Conservation (phyloP, 2,113 vertebrate species). For the Pygathrix nemaeus region DNA sequence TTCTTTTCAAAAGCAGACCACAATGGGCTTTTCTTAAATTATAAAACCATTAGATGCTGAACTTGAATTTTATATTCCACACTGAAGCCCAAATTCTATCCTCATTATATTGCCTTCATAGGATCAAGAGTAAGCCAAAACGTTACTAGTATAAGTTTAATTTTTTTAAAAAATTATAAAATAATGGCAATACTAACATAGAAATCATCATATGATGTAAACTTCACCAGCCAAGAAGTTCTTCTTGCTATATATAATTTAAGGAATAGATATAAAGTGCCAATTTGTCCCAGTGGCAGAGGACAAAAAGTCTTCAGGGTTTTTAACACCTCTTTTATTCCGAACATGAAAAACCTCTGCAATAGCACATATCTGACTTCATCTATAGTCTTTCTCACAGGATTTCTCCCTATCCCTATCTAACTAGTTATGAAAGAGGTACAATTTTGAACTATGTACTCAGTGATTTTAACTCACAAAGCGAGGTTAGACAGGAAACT, state of each 20-base stretch:
- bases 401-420: background rate
- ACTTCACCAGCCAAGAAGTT: background rate
- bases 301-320: background rate
- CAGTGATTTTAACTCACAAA: background rate
- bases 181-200: background rate
- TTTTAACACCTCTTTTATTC: background rate
- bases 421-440: background rate
- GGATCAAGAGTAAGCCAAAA: background rate
- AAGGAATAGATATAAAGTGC: background rate
- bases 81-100: background rate
- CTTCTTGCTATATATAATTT: background rate
- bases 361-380: background rate
- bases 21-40: background rate
- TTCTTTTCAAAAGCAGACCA: background rate
- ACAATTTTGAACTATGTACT: background rate
- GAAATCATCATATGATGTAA: background rate
- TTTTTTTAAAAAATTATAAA: background rate
- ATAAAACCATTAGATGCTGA: background rate
- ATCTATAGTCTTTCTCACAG: background rate
- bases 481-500: background rate
- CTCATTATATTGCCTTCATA: background rate
- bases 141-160: background rate
- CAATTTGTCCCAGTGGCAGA: background rate
- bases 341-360: background rate
- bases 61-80: background rate